A percentile compares a stretch with the other conserved stretches of the same genome.
Conservation (phyloP, 2,113 vertebrate genomes). For the Ammospiza caudacuta region DNA sequence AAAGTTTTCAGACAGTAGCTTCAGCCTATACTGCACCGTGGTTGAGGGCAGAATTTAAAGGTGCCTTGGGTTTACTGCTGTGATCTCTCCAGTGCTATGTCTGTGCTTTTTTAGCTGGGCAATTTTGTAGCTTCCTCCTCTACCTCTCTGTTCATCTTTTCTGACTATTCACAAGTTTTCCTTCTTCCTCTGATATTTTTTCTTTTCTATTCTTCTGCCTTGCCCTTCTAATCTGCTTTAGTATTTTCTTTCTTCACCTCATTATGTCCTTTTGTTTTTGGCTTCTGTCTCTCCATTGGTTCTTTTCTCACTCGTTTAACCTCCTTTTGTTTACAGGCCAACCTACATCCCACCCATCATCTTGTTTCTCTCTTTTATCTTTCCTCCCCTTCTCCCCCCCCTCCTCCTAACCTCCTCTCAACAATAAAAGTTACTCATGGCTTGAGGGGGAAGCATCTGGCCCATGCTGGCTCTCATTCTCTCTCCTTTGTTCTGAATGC, state of each 20-base stretch:
- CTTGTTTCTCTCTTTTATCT: conserved; percentile 40
- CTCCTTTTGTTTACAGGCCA: not conserved
- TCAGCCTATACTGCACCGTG: not conserved
- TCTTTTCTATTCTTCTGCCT: not conserved
- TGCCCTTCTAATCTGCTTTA: not conserved
- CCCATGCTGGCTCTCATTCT: conserved; percentile 6
- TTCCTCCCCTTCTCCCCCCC: not conserved
- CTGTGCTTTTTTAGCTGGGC: not conserved
- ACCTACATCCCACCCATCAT: not conserved
- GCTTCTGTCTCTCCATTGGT: not conserved
- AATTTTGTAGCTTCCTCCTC: not conserved
- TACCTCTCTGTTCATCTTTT: not conserved
- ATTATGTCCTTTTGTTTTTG: conserved; percentile 5
- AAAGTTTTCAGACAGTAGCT: not conserved
- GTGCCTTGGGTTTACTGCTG: not conserved
- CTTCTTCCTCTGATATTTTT: not conserved
- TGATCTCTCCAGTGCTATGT: not conserved
- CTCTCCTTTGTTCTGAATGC: conserved; percentile 49
- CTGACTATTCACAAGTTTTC: not conserved
- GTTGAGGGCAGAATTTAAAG: not conserved
- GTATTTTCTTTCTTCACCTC: not conserved
- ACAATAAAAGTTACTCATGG: conserved; percentile 39
- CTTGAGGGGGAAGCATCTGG: conserved; percentile 42
- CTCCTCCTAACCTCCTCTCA: not conserved
- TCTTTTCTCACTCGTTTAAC: conserved; percentile 10